These are phyloP conservation scores for Eristalinus sepulchralis DNA, from an alignment of 2,888 invertebrate genomes.

Conservation along the genomic window DNA sequence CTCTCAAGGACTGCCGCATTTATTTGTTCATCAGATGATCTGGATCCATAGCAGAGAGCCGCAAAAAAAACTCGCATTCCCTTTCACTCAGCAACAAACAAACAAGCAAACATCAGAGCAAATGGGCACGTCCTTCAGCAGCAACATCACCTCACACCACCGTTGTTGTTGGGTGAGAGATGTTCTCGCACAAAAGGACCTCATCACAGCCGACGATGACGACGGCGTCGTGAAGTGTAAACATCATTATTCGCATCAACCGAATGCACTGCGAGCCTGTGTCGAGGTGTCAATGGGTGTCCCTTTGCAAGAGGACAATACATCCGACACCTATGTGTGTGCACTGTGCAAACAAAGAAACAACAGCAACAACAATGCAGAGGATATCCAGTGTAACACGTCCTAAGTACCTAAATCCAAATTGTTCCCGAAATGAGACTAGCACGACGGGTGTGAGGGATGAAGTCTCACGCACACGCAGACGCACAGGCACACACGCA, in stretches of 20 bases:
- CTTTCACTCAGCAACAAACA: slow-evolving; percentile 15
- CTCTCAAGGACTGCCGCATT: slow-evolving; percentile 51
- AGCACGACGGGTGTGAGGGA: slow-evolving; percentile 36
- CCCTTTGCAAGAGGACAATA: slow-evolving; percentile 39
- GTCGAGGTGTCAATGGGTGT: slow-evolving; percentile 64
- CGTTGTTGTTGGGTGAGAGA: slow-evolving; percentile 19
- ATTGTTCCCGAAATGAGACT: slow-evolving; percentile 59
- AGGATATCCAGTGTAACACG: slow-evolving; percentile 33
- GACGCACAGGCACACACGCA: not conserved
- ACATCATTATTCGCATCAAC: slow-evolving; percentile 65
- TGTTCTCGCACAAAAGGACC: slow-evolving; percentile 46
- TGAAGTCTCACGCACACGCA: not conserved
- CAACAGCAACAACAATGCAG: not conserved
- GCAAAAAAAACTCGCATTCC: slow-evolving; percentile 26
- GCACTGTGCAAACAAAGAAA: not conserved
- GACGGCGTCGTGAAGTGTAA: slow-evolving; percentile 52
- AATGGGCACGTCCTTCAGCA: slow-evolving; percentile 17
- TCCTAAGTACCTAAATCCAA: slow-evolving; percentile 65
- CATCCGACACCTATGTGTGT: slow-evolving; percentile 42
- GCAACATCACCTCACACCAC: slow-evolving; percentile 7
- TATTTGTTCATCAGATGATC: slow-evolving; percentile 64
- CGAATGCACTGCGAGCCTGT: slow-evolving; percentile 20
- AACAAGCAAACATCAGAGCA: slow-evolving; percentile 25
- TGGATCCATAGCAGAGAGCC: slow-evolving; percentile 36
- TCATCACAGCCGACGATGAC: not conserved